Percentiles rank a stretch among this genome's conserved stretches.
phyloP scores from a whole-genome alignment of 1,140 invertebrate genomes.

The Nilaparvata lugens region DNA sequence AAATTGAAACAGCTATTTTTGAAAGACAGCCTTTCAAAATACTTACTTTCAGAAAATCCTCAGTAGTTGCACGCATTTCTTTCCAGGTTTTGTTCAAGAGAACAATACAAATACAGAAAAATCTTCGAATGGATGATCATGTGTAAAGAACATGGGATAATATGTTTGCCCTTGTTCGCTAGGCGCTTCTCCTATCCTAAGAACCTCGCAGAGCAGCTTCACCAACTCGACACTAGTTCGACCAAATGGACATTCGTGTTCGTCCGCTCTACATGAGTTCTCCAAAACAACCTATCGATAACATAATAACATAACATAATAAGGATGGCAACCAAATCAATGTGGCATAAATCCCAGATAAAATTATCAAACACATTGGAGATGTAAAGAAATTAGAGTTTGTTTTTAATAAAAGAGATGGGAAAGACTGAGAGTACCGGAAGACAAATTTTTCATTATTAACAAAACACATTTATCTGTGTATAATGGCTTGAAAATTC shows the following conservation, averaged over 20 bases:
- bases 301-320: too few relatives aligned
- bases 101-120: constrained; percentile 89
- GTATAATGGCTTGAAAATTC: too few relatives aligned
- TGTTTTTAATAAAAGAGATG: too few relatives aligned
- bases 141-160: constrained; percentile 91
- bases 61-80: constrained; percentile 91
- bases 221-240: constrained; percentile 85
- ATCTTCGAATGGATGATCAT: constrained; percentile 93
- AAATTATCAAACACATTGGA: too few relatives aligned
- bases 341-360: too few relatives aligned
- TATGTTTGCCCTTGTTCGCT: constrained; percentile 82
- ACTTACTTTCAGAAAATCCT: constrained; percentile 77
- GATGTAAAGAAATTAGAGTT: too few relatives aligned
- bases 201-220: constrained; percentile 78
- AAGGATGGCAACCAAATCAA: too few relatives aligned
- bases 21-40: too few relatives aligned
- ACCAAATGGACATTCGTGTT: constrained; percentile 95
- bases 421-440: too few relatives aligned
- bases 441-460: too few relatives aligned
- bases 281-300: constrained; percentile 68
- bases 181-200: constrained; percentile 82
- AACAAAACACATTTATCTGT: too few relatives aligned
- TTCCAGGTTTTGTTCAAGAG: constrained; percentile 95
- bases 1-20: too few relatives aligned
- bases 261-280: constrained; percentile 86